A percentile compares a stretch with the other conserved stretches of the same genome.
phyloP scores from a whole-genome alignment of 2,797 vertebrate genomes.

The Emys orbicularis region DNA sequence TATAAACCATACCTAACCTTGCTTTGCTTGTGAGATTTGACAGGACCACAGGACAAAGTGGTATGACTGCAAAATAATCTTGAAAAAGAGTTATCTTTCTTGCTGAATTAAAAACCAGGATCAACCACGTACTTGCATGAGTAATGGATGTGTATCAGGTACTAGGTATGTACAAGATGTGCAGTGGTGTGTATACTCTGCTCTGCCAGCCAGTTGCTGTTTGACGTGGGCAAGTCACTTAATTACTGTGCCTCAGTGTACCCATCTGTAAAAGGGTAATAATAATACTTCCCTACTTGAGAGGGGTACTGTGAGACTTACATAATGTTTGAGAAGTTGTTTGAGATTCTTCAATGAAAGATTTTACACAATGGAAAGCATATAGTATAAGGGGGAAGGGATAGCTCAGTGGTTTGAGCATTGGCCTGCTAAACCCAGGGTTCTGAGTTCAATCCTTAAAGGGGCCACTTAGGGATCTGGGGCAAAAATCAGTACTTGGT shows the following conservation, averaged over 20 bases:
- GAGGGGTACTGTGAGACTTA: neutral
- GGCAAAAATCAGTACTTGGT: too few relatives aligned
- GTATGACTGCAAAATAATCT: neutral
- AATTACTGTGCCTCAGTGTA: neutral
- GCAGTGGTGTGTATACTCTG: neutral
- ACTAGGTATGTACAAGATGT: neutral
- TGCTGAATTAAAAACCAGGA: neutral
- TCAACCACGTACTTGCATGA: neutral
- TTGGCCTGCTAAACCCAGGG: too few relatives aligned
- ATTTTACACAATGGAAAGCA: fast-evolving
- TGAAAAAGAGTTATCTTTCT: neutral
- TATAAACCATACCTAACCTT: neutral
- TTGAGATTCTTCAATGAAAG: neutral
- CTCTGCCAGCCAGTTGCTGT: neutral
- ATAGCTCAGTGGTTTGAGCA: too few relatives aligned
- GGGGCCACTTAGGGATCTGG: too few relatives aligned
- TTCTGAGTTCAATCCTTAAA: too few relatives aligned
- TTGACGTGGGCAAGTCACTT: neutral
- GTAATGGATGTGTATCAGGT: neutral
- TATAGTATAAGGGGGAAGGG: neutral
- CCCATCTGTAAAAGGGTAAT: neutral
- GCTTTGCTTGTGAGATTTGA: neutral
- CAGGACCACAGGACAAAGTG: neutral
- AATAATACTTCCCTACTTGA: neutral
- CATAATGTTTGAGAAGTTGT: neutral